Evolutionary conservation across 2,888 invertebrate genomes (phyloP), one percentile per base, ranked within the genome.

Genomic region (Poecilobothrus nobilitatus): DNA sequence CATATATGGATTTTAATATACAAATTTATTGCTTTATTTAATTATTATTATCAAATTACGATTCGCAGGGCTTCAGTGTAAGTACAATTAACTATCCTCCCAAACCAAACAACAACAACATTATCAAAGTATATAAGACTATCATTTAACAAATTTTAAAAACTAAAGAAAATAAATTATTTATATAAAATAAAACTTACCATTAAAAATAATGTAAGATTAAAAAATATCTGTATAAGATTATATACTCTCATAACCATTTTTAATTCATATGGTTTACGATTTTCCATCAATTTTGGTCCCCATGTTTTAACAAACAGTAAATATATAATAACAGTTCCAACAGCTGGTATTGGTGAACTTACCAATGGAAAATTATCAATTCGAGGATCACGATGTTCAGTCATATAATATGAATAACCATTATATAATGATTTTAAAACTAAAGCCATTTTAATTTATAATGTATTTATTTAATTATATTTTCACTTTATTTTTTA

Each of bases 271-370:
- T 85, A 87, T 0, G 92, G 87, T 66, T 82, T 78, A 22, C 88
- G 83, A 70, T 87, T 83, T 69, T 85, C 84, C 92, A 92, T 92
- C 76, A 87, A 84, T 63, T 83, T 81, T 0, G 93, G 94, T 0
- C 94, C 93, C 76, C 87, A 83, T 75, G 86, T 86, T 33, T 87
- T 81, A 0, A 92, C 88, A 74, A 92, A 87, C 74, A 87, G 83
- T 18, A 92, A 81, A 77, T 94, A 94, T 0, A 84, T 69, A 0
- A 80, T 78, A 8, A 88, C 79, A 20, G 91, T 73, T 0, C 80
- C 66, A 1, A 89, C 3, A 0, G 84, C 84, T 68, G 89, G 87
- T 77, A 86, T 84, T 4, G 92, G 89, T 53, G 88, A 86, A 0
- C 85, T 83, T 75, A 90, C 86, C 61, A 94, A 78, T 4, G 87